Percentiles rank a stretch among this genome's conserved stretches.
phyloP scores from a whole-genome alignment of 2,888 invertebrate species.

The Sinelater perroti region DNA sequence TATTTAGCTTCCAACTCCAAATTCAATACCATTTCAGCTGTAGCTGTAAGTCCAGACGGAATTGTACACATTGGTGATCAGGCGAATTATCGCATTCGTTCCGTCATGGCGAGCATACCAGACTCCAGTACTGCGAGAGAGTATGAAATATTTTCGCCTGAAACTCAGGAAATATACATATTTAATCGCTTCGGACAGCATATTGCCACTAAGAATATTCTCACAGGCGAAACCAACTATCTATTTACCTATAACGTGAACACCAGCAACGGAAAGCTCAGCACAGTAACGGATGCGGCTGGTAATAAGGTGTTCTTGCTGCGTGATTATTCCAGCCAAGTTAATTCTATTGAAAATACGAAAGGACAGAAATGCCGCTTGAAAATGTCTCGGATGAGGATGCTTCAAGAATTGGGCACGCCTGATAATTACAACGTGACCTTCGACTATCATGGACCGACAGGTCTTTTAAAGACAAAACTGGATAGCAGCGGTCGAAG shows the following conservation, averaged over 20 bases:
- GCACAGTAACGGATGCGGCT: slow-evolving; percentile 92
- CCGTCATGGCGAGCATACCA: slow-evolving; percentile 89
- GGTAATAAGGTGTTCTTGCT: slow-evolving; percentile 88
- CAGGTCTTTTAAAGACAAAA: slow-evolving; percentile 87
- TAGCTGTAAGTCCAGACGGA: slow-evolving; percentile 93
- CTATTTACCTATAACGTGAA: slow-evolving; percentile 96
- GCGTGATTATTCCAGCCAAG: slow-evolving; percentile 85
- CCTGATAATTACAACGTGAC: slow-evolving; percentile 94
- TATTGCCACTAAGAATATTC: slow-evolving; percentile 89
- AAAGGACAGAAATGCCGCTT: slow-evolving; percentile 91
- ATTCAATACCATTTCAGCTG: slow-evolving; percentile 92
- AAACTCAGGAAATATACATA: slow-evolving; percentile 93
- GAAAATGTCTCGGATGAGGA: slow-evolving; percentile 91
- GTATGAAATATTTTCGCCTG: slow-evolving; percentile 94
- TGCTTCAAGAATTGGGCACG: slow-evolving; percentile 88
- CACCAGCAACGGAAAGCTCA: slow-evolving; percentile 93
- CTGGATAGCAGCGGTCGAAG: slow-evolving; percentile 89
- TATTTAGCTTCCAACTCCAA: slow-evolving; percentile 92
- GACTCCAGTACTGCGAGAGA: slow-evolving; percentile 84
- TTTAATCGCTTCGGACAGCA: slow-evolving; percentile 97
- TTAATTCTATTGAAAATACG: slow-evolving; percentile 93
- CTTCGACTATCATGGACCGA: slow-evolving; percentile 91
- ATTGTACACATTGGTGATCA: slow-evolving; percentile 96
- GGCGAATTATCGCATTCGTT: slow-evolving; percentile 87
- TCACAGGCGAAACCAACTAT: slow-evolving; percentile 94